Evolutionary conservation across 2,888 invertebrate genomes (phyloP).

Genomic region (Bellardia pandia): DNA sequence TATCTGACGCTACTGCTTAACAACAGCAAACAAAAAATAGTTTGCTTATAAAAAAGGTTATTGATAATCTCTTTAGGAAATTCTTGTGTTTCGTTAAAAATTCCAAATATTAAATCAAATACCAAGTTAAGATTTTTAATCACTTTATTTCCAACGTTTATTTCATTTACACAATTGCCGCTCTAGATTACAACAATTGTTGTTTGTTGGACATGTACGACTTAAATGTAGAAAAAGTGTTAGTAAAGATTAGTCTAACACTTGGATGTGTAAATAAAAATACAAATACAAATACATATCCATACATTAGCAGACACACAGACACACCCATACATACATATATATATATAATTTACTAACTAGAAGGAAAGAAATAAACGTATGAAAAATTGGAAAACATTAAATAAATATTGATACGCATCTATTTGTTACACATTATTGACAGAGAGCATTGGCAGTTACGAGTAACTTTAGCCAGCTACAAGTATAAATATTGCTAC

Average conservation of each 20-base stretch:
- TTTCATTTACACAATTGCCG: constrained; percentile 70
- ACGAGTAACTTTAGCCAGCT: constrained; percentile 59
- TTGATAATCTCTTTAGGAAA: constrained; percentile 67
- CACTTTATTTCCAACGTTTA: constrained; percentile 70
- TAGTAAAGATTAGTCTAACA: constrained; percentile 58
- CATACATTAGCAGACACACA: constrained; percentile 21
- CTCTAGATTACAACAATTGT: constrained; percentile 65
- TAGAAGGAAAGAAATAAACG: constrained; percentile 4
- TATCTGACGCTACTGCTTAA: constrained; percentile 19
- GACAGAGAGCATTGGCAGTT: constrained; percentile 69
- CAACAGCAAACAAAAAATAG: background rate
- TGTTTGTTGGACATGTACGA: background rate
- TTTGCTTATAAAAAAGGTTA: constrained; percentile 49
- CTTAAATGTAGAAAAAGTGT: constrained; percentile 37
- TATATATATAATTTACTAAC: background rate
- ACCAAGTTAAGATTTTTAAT: constrained; percentile 72
- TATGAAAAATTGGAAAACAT: constrained; percentile 20
- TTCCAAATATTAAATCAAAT: constrained; percentile 71
- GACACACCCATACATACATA: constrained; percentile 16
- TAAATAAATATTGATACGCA: constrained; percentile 71
- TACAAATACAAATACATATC: background rate
- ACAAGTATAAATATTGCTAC: constrained; percentile 60
- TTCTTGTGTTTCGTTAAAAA: constrained; percentile 71
- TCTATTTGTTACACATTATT: constrained; percentile 70
- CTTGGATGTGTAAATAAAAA: constrained; percentile 34